Evolutionary conservation across 2,797 vertebrate species (phyloP), one percentile per base, ranked within the genome.

Genomic region (Naso thynnoides): DNA sequence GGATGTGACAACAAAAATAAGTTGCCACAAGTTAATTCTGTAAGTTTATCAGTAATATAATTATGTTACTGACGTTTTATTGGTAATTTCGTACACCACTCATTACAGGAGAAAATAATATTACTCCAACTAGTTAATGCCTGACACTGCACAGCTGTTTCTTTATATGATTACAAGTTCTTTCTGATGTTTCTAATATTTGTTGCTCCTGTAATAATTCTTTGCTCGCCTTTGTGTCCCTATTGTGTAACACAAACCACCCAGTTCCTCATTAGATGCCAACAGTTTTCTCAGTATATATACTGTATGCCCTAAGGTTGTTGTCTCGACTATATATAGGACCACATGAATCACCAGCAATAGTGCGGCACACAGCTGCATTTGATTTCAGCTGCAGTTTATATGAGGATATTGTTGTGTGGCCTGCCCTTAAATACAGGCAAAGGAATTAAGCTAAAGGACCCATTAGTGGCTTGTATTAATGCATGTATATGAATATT

Each of bases 281-380:
- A 29, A 50, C 64, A 42, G 31, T 59, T 69, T 27, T 59, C 65
- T 67, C 56, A 26, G 53, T 2, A 26, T 52, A n/a, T n/a, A n/a
- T n/a, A n/a, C n/a, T n/a, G n/a, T n/a, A n/a, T 73, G 70, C 62
- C 83, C 70, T 11, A 3, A 65, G 67, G 63, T 78, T 78, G 63
- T 61, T 69, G 67, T 69, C 63, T 45, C 2, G 39, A 71, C 65
- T 77, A 74, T 65, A 78, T 74, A 65, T 76, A 79, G 73, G 50
- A 63, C 49, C 41, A 38, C 60, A 77, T 79, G 78, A 81, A 70
- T 83, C 75, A 75, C 70, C 26, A 31, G 57, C 65, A 23, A 31
- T 41, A 50, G 41, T 36, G 48, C 31, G 52, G 61, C 66, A 14
- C 64, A 36, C 53, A 14, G 26, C 66, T 63, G 11, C 13, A 42